Evolutionary conservation across 2,797 vertebrate genomes (phyloP).

Genomic region (Falco cherrug): DNA sequence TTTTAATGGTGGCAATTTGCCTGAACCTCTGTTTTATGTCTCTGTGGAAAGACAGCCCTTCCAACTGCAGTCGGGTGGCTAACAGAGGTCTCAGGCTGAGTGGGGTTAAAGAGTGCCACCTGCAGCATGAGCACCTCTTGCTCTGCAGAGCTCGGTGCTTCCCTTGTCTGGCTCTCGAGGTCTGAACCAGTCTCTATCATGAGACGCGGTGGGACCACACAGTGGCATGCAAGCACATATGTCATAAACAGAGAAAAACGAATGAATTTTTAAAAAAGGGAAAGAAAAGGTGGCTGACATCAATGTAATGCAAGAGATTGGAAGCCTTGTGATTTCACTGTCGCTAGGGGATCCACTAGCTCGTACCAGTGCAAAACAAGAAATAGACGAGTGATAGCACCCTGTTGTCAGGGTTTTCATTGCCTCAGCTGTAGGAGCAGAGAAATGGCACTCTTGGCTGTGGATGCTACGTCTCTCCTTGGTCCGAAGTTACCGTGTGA

Average conservation of each 20-base stretch:
- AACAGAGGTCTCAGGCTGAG: neutral
- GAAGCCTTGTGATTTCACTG: fast-evolving
- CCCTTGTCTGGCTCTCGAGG: fast-evolving
- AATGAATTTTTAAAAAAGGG: fast-evolving
- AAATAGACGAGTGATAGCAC: neutral
- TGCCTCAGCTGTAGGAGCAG: neutral
- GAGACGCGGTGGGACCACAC: neutral
- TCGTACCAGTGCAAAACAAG: fast-evolving
- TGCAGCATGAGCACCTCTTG: neutral
- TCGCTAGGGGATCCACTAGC: fast-evolving
- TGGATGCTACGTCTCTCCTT: fast-evolving
- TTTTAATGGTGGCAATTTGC: constrained; percentile 18
- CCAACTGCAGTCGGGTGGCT: neutral
- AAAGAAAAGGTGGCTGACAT: fast-evolving
- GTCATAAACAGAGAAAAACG: neutral
- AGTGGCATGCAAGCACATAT: fast-evolving
- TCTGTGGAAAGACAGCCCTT: neutral
- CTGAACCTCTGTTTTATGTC: neutral
- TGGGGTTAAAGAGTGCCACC: neutral
- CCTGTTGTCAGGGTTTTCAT: neutral
- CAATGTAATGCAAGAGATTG: fast-evolving
- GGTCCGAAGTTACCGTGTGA: neutral
- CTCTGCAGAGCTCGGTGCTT: fast-evolving
- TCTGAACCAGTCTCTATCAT: fast-evolving
- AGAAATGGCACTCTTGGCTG: neutral